Evolutionary conservation across 2,888 invertebrate species (phyloP).

Genomic region (Odontocolon sp.): DNA sequence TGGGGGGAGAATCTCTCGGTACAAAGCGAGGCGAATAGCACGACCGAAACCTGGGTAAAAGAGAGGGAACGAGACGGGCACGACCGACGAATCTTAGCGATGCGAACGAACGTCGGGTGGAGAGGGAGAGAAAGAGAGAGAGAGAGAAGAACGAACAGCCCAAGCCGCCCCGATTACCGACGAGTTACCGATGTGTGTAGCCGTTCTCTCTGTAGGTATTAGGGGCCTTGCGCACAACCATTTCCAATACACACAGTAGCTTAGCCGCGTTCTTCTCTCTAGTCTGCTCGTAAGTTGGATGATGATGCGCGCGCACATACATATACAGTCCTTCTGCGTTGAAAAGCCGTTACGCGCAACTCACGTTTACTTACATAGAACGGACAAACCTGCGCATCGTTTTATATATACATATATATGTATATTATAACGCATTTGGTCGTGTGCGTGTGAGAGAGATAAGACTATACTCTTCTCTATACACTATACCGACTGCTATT

Average conservation of each 20-base stretch:
- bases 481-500: conserved; percentile 14
- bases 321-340: conserved; percentile 57
- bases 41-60: conserved; percentile 54
- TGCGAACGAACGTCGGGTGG: conserved; percentile 55
- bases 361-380: conserved; percentile 51
- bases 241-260: conserved; percentile 25
- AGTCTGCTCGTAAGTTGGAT: conserved; percentile 6
- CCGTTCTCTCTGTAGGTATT: conserved; percentile 5
- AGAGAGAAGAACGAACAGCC: conserved; percentile 36
- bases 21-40: conserved; percentile 62
- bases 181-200: conserved; percentile 43
- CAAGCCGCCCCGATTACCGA: conserved; percentile 53
- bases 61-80: conserved; percentile 59
- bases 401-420: too few species aligned
- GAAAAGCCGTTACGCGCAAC: conserved; percentile 60
- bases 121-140: conserved; percentile 35
- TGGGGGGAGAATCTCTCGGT: conserved; percentile 29
- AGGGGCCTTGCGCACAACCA: not conserved
- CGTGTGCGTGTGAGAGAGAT: conserved; percentile 7
- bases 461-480: too few species aligned
- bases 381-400: conserved; percentile 50
- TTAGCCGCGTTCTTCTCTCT: conserved; percentile 34
- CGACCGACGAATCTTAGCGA: conserved; percentile 56
- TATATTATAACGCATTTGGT: conserved; percentile 11
- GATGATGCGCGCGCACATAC: conserved; percentile 30